Percentiles rank a stretch among this genome's conserved stretches.
Conservation (phyloP, 53 echinoderm and acorn worm genomes). For the Crossaster papposus region DNA sequence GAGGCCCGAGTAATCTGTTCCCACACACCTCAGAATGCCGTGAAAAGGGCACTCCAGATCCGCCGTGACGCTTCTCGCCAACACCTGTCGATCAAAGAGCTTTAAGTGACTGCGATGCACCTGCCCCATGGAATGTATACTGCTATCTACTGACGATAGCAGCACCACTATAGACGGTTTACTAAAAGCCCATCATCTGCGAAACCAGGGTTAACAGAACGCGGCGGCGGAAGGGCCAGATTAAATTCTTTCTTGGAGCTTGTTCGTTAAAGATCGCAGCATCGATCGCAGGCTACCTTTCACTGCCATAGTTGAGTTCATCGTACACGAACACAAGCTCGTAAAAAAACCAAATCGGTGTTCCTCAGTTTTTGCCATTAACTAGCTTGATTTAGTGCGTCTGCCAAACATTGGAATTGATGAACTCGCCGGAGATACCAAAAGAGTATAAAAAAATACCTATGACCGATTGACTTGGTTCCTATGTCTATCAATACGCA, state of each 20-base stretch:
- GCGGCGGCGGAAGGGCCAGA: background rate
- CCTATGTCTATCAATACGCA: too few species aligned
- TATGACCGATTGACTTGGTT: too few species aligned
- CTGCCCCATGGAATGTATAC: background rate
- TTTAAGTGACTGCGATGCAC: conserved; percentile 1
- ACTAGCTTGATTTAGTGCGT: background rate
- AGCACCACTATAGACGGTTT: background rate
- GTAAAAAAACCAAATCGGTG: too few species aligned
- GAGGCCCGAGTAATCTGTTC: background rate
- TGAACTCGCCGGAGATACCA: background rate
- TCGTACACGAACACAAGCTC: too few species aligned
- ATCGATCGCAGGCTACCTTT: background rate
- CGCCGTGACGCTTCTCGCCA: background rate
- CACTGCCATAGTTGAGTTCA: background rate
- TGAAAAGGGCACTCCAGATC: background rate
- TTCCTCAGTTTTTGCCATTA: background rate
- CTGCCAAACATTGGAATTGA: background rate
- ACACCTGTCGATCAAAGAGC: background rate
- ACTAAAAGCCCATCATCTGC: background rate
- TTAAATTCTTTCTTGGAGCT: background rate
- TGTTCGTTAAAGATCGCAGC: background rate
- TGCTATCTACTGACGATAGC: conserved; percentile 5
- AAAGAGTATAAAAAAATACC: background rate
- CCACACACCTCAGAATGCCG: background rate
- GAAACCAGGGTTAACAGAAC: background rate